phyloP scores from a whole-genome alignment of 2,888 invertebrate genomes.

The Tenthredo amoena region DNA sequence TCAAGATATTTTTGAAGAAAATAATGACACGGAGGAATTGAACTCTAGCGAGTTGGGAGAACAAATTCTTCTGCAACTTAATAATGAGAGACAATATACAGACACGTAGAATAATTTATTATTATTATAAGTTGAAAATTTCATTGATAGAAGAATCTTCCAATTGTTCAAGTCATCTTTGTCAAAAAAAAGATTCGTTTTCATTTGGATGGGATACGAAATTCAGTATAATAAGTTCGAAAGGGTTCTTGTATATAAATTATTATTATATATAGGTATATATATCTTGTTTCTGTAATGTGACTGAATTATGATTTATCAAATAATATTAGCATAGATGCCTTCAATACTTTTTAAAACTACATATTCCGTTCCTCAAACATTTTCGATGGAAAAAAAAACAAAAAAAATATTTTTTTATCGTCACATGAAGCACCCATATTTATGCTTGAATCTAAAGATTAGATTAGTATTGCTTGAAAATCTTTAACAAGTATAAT shows the following conservation, averaged over 20 bases:
- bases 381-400: neutral
- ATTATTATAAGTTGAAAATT: neutral
- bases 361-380: neutral
- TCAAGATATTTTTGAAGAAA: constrained; percentile 74
- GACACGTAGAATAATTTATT: neutral
- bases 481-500: neutral
- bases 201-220: neutral
- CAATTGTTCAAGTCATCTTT: neutral
- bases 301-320: constrained; percentile 26
- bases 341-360: neutral
- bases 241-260: neutral
- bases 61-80: constrained; percentile 57
- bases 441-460: neutral
- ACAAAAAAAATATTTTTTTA: neutral
- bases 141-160: neutral
- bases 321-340: neutral
- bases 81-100: neutral
- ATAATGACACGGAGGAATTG: constrained; percentile 70
- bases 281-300: neutral
- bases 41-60: constrained; percentile 67
- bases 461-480: neutral
- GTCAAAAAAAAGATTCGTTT: neutral
- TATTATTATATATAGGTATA: neutral
- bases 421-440: neutral
- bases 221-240: neutral